phyloP scores from a whole-genome alignment of 2,888 invertebrate genomes.

The Lampropteryx suffumata region DNA sequence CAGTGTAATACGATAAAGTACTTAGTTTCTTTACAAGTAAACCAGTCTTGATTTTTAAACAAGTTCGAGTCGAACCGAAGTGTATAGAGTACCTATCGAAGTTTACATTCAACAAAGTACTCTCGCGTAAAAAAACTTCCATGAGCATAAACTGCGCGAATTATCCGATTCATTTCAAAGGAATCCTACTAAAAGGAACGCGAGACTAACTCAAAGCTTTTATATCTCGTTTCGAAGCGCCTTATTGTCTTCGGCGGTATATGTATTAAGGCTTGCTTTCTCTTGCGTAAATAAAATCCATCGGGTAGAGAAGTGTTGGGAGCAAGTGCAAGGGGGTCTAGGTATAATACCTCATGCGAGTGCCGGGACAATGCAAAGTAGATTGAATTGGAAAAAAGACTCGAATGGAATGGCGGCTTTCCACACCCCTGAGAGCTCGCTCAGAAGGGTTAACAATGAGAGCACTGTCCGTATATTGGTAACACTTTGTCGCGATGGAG shows the following conservation, averaged over 20 bases:
- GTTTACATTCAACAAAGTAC: slow-evolving; percentile 66
- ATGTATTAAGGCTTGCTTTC: slow-evolving; percentile 81
- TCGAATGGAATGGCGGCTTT: slow-evolving; percentile 72
- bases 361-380: slow-evolving; percentile 81
- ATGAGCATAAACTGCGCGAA: slow-evolving; percentile 75
- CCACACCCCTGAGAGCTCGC: slow-evolving; percentile 61
- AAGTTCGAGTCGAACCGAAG: slow-evolving; percentile 42
- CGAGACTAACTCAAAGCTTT: slow-evolving; percentile 81
- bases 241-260: slow-evolving; percentile 81
- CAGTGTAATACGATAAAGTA: too few species aligned
- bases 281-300: slow-evolving; percentile 82
- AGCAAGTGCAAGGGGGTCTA: slow-evolving; percentile 72
- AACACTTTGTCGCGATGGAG: slow-evolving; percentile 42
- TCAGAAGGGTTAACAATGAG: slow-evolving; percentile 73
- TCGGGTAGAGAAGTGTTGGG: slow-evolving; percentile 71
- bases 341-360: slow-evolving; percentile 81
- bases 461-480: slow-evolving; percentile 58
- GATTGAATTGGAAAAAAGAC: slow-evolving; percentile 82
- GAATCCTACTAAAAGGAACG: slow-evolving; percentile 78
- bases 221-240: slow-evolving; percentile 78
- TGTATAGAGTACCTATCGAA: too few species aligned
- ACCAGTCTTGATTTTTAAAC: too few species aligned
- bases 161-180: slow-evolving; percentile 82
- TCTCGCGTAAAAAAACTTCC: slow-evolving; percentile 60
- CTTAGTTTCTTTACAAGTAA: too few species aligned